phyloP scores from a whole-genome alignment of 2,888 invertebrate genomes.

The Mycalesis mineus region DNA sequence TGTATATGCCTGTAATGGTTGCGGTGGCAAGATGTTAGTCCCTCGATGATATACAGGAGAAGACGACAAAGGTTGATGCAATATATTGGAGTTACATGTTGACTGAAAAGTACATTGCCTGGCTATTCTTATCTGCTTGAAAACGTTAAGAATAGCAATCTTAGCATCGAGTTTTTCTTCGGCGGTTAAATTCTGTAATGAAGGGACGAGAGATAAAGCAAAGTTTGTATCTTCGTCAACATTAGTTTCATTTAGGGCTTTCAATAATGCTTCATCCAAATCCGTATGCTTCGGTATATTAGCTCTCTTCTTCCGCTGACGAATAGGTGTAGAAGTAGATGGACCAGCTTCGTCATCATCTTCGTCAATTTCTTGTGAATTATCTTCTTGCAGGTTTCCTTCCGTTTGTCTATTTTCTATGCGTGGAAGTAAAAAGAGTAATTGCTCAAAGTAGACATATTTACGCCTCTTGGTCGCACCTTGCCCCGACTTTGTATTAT shows the following conservation, averaged over 20 bases:
- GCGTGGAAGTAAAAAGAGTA: too few species aligned
- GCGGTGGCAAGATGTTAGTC: background rate
- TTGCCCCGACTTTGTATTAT: too few species aligned
- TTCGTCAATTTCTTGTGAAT: background rate
- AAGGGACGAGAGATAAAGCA: slow-evolving; percentile 8
- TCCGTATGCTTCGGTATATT: background rate
- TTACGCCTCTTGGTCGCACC: too few species aligned
- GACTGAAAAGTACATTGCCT: too few species aligned
- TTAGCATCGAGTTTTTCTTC: slow-evolving; percentile 8
- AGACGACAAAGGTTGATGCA: too few species aligned
- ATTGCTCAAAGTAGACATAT: too few species aligned
- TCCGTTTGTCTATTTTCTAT: too few species aligned
- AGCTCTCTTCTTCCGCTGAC: too few species aligned
- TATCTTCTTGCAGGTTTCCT: too few species aligned
- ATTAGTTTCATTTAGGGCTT: background rate
- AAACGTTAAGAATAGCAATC: slow-evolving; percentile 8
- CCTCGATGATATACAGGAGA: background rate
- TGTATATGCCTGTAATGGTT: background rate
- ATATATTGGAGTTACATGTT: too few species aligned
- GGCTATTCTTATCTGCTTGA: background rate
- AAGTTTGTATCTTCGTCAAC: slow-evolving; percentile 6
- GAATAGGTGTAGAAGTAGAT: background rate
- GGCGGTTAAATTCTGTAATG: slow-evolving; percentile 2
- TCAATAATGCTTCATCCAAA: background rate
- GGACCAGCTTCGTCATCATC: background rate